Evolutionary conservation across 2,888 invertebrate species (phyloP), one percentile per base, ranked within the genome.

Genomic region (Pseudoips prasinana): DNA sequence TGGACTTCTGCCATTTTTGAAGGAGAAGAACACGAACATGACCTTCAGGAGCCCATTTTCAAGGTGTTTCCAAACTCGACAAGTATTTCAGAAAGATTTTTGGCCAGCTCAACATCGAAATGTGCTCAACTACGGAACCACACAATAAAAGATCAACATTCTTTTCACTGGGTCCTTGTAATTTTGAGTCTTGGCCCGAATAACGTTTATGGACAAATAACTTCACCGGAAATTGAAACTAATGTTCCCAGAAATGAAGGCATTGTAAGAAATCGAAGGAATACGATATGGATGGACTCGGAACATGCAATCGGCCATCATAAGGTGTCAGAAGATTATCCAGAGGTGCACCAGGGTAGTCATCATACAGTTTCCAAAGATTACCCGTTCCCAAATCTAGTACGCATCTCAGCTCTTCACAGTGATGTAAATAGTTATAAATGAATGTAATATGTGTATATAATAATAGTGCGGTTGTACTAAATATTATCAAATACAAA

Each of bases 271-370:
- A 31, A 6, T 9, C 45, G 43, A 10, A 51, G 53, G 19, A 39
- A 37, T 9, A 41, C 35, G 6, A 41, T 53, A 20, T 51, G 57
- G 41, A 7, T 22, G 3, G 36, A 37, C 29, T 14, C 38, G 1
- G 47, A 43, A 5, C 37, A 35, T 20, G 50, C 46, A 0, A 42
- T 52, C 9, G 47, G 50, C 7, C 61, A 59, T 29, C 52, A 58
- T 19, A 68, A 46, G 22, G 56, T 70, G 1, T 67, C 70, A 0
- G 58, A 64, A 39, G 67, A 70, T 29, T 63, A 39, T 27, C 64
- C 64, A 2, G 60, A 60, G 9, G 2, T 8, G 1, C 41, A 35
- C n/a, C 35, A 37, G 17, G 58, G 60, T 0, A 54, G 55, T 20
- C 62, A 42, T 25, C 60, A 66, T 25, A 33, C 53, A 1, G 49